phyloP scores from a whole-genome alignment of 37 sponge, comb jelly and placozoan genomes.

The Mnemiopsis leidyi region DNA sequence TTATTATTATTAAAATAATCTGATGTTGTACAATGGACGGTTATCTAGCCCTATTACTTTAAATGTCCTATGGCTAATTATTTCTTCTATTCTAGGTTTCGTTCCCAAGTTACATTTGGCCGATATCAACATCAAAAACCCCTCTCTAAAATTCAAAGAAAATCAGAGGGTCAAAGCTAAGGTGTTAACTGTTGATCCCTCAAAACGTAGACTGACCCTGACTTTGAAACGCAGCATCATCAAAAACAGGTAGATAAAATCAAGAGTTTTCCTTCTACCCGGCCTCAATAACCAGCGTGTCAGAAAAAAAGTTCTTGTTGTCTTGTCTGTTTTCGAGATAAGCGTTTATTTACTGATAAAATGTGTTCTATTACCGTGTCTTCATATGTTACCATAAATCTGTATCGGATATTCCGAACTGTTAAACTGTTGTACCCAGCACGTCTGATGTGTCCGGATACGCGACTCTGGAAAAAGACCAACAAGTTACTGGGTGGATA shows the following conservation, averaged over 20 bases:
- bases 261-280: no score
- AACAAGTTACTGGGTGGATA: slow-evolving; percentile 54
- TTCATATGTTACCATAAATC: no score
- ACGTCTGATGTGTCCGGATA: background rate
- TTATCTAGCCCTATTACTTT: no score
- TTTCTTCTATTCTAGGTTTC: background rate
- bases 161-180: slow-evolving; percentile 62
- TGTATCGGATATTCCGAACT: no score
- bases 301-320: no score
- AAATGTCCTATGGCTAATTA: no score
- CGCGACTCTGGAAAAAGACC: background rate
- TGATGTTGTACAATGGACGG: background rate
- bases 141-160: slow-evolving; percentile 31
- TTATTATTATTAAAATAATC: background rate
- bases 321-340: no score
- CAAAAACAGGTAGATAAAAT: slow-evolving; percentile 55
- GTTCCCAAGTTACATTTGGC: slow-evolving; percentile 31
- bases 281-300: no score
- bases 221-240: slow-evolving; percentile 31
- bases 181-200: slow-evolving; percentile 12
- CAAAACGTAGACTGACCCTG: background rate
- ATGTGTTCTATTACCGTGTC: no score
- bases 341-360: no score
- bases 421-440: background rate
- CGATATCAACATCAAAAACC: slow-evolving; percentile 52